Conservation (phyloP, 2,797 vertebrate genomes). For the Lepidocolaptes lacrymiger region DNA sequence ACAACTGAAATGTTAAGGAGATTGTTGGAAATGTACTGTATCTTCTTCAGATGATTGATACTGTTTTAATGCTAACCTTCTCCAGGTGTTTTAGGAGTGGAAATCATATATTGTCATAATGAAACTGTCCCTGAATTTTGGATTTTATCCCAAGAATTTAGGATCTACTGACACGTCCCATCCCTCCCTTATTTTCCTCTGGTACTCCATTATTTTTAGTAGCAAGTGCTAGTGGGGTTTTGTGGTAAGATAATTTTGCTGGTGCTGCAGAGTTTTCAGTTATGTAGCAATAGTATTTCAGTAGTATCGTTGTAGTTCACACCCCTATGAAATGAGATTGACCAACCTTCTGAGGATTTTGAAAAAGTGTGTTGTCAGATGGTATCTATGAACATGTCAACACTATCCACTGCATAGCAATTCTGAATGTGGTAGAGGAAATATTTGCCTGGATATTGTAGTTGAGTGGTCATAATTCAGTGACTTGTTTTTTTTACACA, state of each 20-base stretch:
- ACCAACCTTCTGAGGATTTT: background rate
- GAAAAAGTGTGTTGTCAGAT: background rate
- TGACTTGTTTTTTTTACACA: background rate
- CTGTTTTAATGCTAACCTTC: background rate
- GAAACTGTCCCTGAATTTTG: background rate
- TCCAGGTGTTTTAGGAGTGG: background rate
- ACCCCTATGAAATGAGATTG: background rate
- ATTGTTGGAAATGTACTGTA: rapidly evolving
- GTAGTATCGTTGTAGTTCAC: background rate
- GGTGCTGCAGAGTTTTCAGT: constrained; percentile 10
- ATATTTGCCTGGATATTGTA: background rate
- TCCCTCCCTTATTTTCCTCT: background rate
- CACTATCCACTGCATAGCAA: background rate
- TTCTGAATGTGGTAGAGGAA: background rate
- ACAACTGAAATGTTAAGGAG: background rate
- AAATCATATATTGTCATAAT: background rate
- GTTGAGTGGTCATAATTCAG: background rate
- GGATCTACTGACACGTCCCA: background rate
- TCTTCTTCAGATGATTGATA: background rate
- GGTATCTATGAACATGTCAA: background rate
- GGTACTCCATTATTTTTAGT: background rate
- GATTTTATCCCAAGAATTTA: background rate
- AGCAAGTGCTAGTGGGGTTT: background rate
- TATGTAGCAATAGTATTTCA: constrained; percentile 7
- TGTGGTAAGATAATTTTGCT: background rate